Base-by-base conservation (phyloP, 2,113 vertebrate genomes). In the Rissa tridactyla region DNA sequence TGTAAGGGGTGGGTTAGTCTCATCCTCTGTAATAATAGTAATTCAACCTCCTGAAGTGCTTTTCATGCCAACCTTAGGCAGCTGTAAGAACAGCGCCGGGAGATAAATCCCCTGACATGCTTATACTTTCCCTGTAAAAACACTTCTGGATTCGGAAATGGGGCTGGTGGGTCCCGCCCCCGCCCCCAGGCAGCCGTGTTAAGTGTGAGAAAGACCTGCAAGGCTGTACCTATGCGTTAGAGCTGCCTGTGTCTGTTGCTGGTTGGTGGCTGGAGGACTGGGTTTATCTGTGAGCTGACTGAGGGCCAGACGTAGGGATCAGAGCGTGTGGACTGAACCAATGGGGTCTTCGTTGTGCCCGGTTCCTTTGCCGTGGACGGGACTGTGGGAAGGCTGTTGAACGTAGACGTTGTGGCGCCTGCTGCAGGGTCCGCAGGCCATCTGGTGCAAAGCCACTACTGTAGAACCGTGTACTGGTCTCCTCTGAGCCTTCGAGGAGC, bases 21-120 rank as follows among this genome's bases (percentile, higher is more conserved):
- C 70, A 69, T 94, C 40, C 64, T 88, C 57, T 82, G 62, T 94
- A 93, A 92, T 95, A 95, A 92, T 29, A 94, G 94, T 91, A 93
- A 96, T 96, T 97, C 92, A 92, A 57, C 40, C 70, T 93, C 70
- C 51, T 88, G 52, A 94, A 95, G 80, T 69, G 68, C 81, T 97
- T 96, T 96, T 95, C 52, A 46, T 72, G 64, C 71, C 89, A 88
- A 72, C 66, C 44, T 84, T 78, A 77, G 82, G 55, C 46, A 91
- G 69, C 86, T 87, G 68, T 70, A 55, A 90, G 83, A 97, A 81
- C 55, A 64, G 72, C 66, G 36, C 27, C 7, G 8, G 73, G 42
- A 88, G 73, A 55, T 70, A 95, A 94, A 95, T 89, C 46, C 51
- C 26, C n/a, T 82, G 64, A 54, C 12, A 5, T 85, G 60, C 57